These are phyloP conservation scores for Myodes glareolus DNA, from an alignment of 2,113 vertebrate genomes.

Conservation along the genomic window DNA sequence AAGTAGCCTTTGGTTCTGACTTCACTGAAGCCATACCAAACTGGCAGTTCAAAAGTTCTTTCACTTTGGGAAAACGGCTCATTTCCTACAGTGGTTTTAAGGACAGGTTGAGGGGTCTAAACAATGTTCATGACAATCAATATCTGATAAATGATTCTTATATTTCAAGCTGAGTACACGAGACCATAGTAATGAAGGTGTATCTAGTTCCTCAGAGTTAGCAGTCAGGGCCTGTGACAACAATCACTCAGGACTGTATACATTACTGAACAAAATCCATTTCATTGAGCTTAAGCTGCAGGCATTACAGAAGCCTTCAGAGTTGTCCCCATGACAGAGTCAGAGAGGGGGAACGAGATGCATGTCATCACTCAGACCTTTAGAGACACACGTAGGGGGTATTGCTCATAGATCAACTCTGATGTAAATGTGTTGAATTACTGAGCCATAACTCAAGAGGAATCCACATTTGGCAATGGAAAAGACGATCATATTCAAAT, in stretches of 20 bases:
- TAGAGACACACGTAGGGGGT: background rate
- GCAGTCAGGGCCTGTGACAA: background rate
- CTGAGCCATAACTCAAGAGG: background rate
- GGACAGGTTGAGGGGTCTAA: background rate
- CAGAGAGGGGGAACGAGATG: background rate
- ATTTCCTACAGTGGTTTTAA: background rate
- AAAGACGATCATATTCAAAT: background rate
- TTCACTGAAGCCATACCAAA: background rate
- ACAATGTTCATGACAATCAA: background rate
- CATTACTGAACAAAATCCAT: background rate
- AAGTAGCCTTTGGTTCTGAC: background rate
- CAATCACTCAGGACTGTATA: background rate
- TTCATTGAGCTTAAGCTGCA: background rate
- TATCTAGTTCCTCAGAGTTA: background rate
- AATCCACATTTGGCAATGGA: background rate
- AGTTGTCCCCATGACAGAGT: constrained; percentile 9
- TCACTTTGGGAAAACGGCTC: background rate
- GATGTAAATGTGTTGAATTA: background rate
- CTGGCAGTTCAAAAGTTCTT: background rate
- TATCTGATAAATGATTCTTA: background rate
- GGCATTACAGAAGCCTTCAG: background rate
- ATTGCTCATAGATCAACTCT: background rate
- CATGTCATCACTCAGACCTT: background rate
- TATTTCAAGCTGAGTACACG: background rate
- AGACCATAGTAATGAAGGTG: background rate